Evolutionary conservation across 2,888 invertebrate genomes (phyloP).

Genomic region (Uloborus plumipes): DNA sequence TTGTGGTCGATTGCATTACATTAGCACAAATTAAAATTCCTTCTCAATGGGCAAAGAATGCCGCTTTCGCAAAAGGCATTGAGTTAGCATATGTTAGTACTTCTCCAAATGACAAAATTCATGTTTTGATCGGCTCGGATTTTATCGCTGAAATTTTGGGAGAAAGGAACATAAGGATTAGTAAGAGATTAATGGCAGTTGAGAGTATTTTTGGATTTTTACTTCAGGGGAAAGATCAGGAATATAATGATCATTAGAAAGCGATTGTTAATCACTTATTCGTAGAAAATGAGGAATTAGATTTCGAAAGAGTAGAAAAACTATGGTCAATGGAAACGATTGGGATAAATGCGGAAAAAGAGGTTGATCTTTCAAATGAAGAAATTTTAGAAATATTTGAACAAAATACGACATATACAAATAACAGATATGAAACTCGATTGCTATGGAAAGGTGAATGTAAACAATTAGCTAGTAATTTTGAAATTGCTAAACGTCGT

Average conservation of each 20-base stretch:
- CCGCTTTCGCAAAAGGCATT: background rate
- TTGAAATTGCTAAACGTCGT: background rate
- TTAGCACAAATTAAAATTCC: background rate
- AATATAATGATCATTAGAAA: background rate
- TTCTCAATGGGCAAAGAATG: background rate
- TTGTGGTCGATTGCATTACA: too few relatives aligned
- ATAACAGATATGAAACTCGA: constrained; percentile 6
- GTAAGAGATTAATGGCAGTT: background rate
- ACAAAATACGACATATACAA: constrained; percentile 9
- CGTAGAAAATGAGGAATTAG: background rate
- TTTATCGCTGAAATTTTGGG: background rate
- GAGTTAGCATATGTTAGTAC: background rate
- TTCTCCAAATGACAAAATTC: background rate
- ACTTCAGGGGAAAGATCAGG: background rate
- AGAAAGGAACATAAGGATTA: background rate
- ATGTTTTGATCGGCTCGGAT: background rate
- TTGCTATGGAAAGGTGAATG: constrained; percentile 13
- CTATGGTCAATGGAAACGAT: constrained; percentile 11
- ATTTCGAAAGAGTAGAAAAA: constrained; percentile 3
- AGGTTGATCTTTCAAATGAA: background rate
- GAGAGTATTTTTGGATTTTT: background rate
- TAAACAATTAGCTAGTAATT: constrained; percentile 6
- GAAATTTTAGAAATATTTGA: constrained; percentile 11
- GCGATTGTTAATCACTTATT: background rate
- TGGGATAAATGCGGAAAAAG: background rate